phyloP scores from a whole-genome alignment of 1,140 invertebrate species.

The Bombus waltoni region DNA sequence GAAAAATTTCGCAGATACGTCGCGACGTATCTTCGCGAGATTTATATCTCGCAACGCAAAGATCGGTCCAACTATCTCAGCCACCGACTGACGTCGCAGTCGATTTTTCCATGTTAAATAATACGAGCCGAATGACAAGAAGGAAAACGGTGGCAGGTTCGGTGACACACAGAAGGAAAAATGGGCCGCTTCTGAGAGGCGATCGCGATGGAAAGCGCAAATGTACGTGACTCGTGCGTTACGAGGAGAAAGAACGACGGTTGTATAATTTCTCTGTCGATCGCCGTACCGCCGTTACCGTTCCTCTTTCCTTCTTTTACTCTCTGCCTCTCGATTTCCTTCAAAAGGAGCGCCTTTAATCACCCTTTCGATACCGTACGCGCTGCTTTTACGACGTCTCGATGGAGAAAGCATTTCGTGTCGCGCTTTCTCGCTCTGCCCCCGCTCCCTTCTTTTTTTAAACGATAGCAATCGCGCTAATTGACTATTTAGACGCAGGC shows the following conservation, averaged over 20 bases:
- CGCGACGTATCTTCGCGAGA: too few relatives aligned
- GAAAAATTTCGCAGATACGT: too few relatives aligned
- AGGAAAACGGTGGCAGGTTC: background rate
- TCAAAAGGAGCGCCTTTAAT: background rate
- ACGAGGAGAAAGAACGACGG: conserved; percentile 34
- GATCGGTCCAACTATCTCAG: too few relatives aligned
- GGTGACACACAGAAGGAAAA: background rate
- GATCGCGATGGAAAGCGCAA: conserved; percentile 36
- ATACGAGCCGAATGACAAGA: background rate
- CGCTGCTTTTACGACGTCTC: background rate
- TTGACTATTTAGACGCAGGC: background rate
- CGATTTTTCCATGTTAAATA: background rate
- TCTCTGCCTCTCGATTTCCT: background rate
- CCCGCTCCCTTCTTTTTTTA: rapidly evolving
- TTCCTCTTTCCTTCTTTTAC: conserved; percentile 19
- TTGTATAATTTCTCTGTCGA: conserved; percentile 63
- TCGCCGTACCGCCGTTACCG: background rate
- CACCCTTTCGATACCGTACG: background rate
- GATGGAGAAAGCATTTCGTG: background rate
- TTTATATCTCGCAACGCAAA: too few relatives aligned
- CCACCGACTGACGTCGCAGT: too few relatives aligned
- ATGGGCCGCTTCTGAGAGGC: conserved; percentile 15
- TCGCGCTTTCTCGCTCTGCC: background rate
- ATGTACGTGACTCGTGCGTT: conserved; percentile 45
- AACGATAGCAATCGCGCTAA: background rate